Base-by-base conservation (phyloP, 2,888 invertebrate genomes). In the Timema podura region DNA sequence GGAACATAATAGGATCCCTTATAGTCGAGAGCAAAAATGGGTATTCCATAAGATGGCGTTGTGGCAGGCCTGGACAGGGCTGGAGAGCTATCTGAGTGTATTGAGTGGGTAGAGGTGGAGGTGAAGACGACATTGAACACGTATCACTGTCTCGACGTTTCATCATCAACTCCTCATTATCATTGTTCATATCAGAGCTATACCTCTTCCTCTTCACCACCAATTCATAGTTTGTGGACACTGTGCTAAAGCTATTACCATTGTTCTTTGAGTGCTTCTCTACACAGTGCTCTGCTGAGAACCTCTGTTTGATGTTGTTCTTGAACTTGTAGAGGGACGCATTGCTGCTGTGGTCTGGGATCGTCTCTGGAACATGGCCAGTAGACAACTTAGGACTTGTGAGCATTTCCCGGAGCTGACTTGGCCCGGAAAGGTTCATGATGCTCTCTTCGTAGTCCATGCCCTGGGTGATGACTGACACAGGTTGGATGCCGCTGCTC, bases 1-100 rank as follows among this genome's bases (percentile, higher is more conserved):
- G 96, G 96, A 69, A 96, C 87, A 83, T 96, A 96, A 82, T 91
- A 96, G 65, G 89, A 86, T 57, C 96, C 95, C 74, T 90, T 89
- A n/a, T 94, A 87, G 80, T 96, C 95, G 51, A 96, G 83, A 5
- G 94, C 95, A 81, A 96, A 96, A 54, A 95, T 91, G 0, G 96
- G 96, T 66, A 96, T 90, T 67, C 87, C 85, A 74, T 68, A 68
- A 54, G 73, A 70, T 48, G 73, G 68, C 48, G 61, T 45, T 1
- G 57, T 6, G 6, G 65, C 44, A 10, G 70, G 16, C 3, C 47
- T 48, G 15, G 64, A 10, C 16, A 65, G 57, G 5, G 61, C 67
- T 15, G 72, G 70, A 5, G 72, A 69, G 64, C 65, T 2, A 64
- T 48, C 45, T 7, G 64, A 9, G 48, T 67, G 5, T 66, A 51